Evolutionary conservation across 2,888 invertebrate genomes (phyloP), one percentile per base, ranked within the genome.

Genomic region (Lymantria dispar): DNA sequence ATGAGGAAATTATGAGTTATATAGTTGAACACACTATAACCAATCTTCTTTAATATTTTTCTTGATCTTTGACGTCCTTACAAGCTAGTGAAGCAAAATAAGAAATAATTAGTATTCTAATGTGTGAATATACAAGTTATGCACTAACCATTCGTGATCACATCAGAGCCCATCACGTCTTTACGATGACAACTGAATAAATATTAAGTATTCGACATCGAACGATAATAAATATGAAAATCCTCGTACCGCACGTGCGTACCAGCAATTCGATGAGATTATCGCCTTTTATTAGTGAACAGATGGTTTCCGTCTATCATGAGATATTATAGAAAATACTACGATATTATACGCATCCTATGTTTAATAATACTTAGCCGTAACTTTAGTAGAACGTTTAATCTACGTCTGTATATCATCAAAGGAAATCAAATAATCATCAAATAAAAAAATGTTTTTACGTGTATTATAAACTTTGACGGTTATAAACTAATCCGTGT

Each of bases 221-320:
- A 54, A 48, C 46, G 40, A 47, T 46, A 41, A 55, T 58, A 60
- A 50, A 56, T 59, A 68, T 54, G 61, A 51, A 56, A 48, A 67
- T 63, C 59, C 47, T 52, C 44, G 10, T 13, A 33, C 10, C 46
- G 54, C 49, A 54, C 63, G 61, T 62, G 54, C 47, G 42, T 44
- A 47, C 54, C 55, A 58, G 52, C 43, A 40, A 13, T 43, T 14
- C 13, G 14, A 50, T 43, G 52, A 53, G 45, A 58, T 57, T 50
- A 52, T 50, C 40, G 45, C 44, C 45, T 52, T 38, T 47, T 53
- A 58, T 54, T 54, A 43, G 36, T 44, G 50, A 45, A 41, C 43
- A 46, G 48, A 49, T 41, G 36, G 29, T 7, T 12, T 1, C 22
- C 1, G 7, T 49, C 39, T 45, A 44, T 36, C 10, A 36, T 36